Evolutionary conservation across 2,797 vertebrate genomes (phyloP), one percentile per base, ranked within the genome.

Genomic region (Chelidonichthys spinosus): DNA sequence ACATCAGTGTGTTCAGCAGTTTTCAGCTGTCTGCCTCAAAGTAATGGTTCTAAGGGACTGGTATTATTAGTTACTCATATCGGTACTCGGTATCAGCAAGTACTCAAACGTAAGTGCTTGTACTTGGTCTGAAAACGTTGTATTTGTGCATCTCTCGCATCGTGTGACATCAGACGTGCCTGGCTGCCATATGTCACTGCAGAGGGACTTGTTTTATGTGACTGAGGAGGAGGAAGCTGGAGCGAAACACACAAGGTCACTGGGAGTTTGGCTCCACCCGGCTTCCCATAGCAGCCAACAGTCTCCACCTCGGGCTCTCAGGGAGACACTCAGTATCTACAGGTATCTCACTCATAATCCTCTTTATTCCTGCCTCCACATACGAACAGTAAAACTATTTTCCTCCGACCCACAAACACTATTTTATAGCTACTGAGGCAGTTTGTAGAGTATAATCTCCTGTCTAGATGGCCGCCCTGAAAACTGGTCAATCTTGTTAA

Each of bases 401-500:
- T 25, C 25, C 25, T 25, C 25, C 25, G 25, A 76, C 79, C 70
- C 35, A 50, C 53, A 69, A 75, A 67, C 71, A 72, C 37, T 13
- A 32, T 72, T 15, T 44, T 76, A 47, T 49, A 73, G 69, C 36
- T 55, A 71, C 11, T 18, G 36, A 40, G 3, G 44, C 58, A 58
- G 69, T 64, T 78, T 73, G 56, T 40, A 11, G 44, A 36, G 52
- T n/a, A 60, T 71, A 60, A 76, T 73, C 50, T 62, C 39, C 32
- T 54, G 63, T 71, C 61, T 87, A 87, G 72, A 87, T 84, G 85
- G 87, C 87, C 66, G 63, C 67, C 67, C 63, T 72, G 44, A 79
- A 65, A 92, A 93, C 89, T 56, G 69, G 89, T 92, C 79, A 43
- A 69, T 84, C 91, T 82, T 86, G 89, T 92, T 92, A 72, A 83